Base-by-base conservation (phyloP, 2,888 invertebrate genomes). In the Clivina fossor region DNA sequence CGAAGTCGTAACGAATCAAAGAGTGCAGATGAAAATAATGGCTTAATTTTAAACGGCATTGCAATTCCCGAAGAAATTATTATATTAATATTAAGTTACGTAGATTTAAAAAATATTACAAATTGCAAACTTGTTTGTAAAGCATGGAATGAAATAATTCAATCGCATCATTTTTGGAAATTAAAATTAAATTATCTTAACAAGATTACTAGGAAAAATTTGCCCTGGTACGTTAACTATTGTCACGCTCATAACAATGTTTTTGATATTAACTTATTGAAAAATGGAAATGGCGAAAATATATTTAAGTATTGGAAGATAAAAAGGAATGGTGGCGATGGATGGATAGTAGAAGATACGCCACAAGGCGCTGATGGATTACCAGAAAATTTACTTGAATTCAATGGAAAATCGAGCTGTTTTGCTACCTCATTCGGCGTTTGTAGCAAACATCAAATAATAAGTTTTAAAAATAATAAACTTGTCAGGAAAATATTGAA, bases 341-440 rank as follows among this genome's bases (percentile, higher is more conserved):
- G 67, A 15, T 80, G 79, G 73, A 64, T 2, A 47, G 68, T 80
- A 9, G 81, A 81, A 67, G 61, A 68, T 59, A 72, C 74, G 22
- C 80, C 81, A 1, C 2, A 28, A 2, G 79, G 78, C 9, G 68
- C 71, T 33, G 74, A 76, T 46, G 67, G 68, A 2, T 60, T 78
- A 28, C 78, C 78, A 1, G 24, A 57, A 24, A 64, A 67, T 57
- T 68, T 73, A 33, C 70, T 73, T 8, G 71, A 76, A 11, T 76
- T 78, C 61, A 66, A 71, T 54, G 72, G 70, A 2, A 64, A 68
- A 41, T 68, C 69, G 5, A 67, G 67, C 51, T 81, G 81, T 65
- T 81, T 81, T 69, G 78, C 74, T 1, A 81, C 82, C 11, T 80
- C 82, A 1, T 82, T 71, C 64, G 32, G 60, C 2, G 58, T 58